Percentiles rank a stretch among this genome's conserved stretches.
Conservation (phyloP, 2,113 vertebrate genomes). For the Dermatemys mawii region DNA sequence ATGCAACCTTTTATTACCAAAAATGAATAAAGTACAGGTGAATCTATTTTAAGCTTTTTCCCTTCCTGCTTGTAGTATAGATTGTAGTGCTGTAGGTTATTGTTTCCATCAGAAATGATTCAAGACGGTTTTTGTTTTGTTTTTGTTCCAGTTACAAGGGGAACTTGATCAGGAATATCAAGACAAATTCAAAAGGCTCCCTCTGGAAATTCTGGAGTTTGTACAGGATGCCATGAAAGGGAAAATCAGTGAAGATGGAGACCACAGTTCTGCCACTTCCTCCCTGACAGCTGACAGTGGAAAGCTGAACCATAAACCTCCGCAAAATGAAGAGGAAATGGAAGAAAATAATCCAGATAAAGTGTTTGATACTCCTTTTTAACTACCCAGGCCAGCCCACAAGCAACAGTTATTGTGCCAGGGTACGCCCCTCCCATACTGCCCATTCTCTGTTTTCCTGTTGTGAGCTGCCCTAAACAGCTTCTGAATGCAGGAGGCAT, state of each 20-base stretch:
- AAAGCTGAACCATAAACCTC: conserved; percentile 87
- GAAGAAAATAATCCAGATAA: conserved; percentile 87
- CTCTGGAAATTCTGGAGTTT: conserved; percentile 97
- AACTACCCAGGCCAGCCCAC: conserved; percentile 59
- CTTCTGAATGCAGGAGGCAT: conserved; percentile 72
- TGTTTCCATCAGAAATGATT: not conserved
- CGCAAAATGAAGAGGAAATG: conserved; percentile 86
- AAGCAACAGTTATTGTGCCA: conserved; percentile 20
- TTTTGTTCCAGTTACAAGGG: conserved; percentile 87
- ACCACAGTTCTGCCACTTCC: conserved; percentile 77
- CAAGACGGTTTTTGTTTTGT: conserved; percentile 59
- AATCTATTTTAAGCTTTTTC: too few species aligned
- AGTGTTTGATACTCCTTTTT: conserved; percentile 92
- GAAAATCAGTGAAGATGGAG: conserved; percentile 85
- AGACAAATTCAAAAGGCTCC: conserved; percentile 97
- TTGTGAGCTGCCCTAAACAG: conserved; percentile 70
- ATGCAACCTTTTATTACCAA: too few species aligned
- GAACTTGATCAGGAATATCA: conserved; percentile 98
- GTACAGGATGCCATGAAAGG: conserved; percentile 96
- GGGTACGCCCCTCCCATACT: conserved; percentile 11
- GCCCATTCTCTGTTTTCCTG: conserved; percentile 29
- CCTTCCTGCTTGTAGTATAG: too few species aligned
- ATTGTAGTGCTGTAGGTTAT: not conserved
- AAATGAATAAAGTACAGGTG: too few species aligned
- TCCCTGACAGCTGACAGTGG: conserved; percentile 78